These are phyloP conservation scores for Agapetus fuscipes DNA, from an alignment of 2,888 invertebrate genomes.

Conservation along the genomic window DNA sequence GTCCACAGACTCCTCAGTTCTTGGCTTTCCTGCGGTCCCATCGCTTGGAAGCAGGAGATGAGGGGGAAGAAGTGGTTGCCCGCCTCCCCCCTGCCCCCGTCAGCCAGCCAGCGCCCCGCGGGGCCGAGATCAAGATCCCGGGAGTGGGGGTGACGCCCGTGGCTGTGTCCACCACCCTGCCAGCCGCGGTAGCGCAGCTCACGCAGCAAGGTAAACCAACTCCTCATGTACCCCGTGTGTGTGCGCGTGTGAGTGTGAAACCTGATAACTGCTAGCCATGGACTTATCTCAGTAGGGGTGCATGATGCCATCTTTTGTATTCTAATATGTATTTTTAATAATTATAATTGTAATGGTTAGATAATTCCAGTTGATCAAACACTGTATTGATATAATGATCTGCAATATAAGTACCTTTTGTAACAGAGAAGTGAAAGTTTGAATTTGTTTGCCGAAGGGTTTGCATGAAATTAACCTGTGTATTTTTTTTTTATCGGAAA, in stretches of 20 bases:
- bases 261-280: background rate
- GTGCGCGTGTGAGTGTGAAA: background rate
- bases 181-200: conserved; percentile 52
- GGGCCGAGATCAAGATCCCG: conserved; percentile 50
- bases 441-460: too few species aligned
- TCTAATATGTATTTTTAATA: background rate
- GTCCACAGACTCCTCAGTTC: conserved; percentile 66
- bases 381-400: too few species aligned
- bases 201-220: conserved; percentile 43
- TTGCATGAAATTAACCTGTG: too few species aligned
- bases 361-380: too few species aligned
- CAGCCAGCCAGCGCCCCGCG: conserved; percentile 27
- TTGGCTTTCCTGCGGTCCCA: conserved; percentile 66
- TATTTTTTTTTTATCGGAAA: too few species aligned
- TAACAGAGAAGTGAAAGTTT: too few species aligned
- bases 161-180: conserved; percentile 49
- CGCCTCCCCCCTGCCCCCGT: conserved; percentile 17
- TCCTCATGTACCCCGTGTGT: background rate
- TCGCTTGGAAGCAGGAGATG: conserved; percentile 51
- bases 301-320: background rate
- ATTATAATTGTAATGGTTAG: background rate
- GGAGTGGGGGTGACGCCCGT: conserved; percentile 49
- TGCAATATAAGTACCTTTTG: too few species aligned
- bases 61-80: conserved; percentile 13
- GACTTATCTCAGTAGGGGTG: background rate